Conservation (phyloP, 2,797 vertebrate genomes). For the Potorous gilbertii region DNA sequence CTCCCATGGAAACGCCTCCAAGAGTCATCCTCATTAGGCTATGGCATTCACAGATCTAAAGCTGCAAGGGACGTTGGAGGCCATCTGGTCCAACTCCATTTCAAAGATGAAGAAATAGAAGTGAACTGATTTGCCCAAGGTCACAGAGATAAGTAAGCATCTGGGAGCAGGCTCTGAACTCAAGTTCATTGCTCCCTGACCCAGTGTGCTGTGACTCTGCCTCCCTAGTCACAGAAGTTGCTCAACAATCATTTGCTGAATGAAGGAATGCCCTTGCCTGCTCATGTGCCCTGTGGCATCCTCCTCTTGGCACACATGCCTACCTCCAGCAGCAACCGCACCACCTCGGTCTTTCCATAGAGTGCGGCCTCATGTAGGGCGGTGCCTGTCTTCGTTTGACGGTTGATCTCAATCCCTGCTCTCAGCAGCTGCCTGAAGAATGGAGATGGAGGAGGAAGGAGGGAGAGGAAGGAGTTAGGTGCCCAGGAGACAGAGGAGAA, state of each 20-base stretch:
- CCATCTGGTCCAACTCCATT: not conserved
- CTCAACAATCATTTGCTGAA: fast-evolving
- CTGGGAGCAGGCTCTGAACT: not conserved
- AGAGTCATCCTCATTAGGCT: not conserved
- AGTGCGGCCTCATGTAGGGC: conserved; percentile 95
- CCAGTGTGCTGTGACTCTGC: not conserved
- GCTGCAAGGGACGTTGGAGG: not conserved
- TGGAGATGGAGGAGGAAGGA: not conserved
- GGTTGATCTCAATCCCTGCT: conserved; percentile 96
- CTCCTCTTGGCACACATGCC: conserved; percentile 50
- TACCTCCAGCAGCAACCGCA: conserved; percentile 94
- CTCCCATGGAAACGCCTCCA: not conserved
- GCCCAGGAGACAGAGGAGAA: not conserved
- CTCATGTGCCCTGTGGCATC: not conserved
- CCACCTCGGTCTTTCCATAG: conserved; percentile 96
- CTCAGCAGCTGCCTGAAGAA: conserved; percentile 91
- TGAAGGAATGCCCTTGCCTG: not conserved
- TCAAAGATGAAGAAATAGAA: not conserved
- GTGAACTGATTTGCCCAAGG: not conserved
- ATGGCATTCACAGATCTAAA: not conserved
- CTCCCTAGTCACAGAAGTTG: not conserved
- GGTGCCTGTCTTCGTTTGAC: conserved; percentile 93
- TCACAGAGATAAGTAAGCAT: not conserved
- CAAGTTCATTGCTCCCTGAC: fast-evolving
- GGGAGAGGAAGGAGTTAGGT: not conserved